Base-by-base conservation (phyloP, 2,888 invertebrate species). In the Drosophila rubida region DNA sequence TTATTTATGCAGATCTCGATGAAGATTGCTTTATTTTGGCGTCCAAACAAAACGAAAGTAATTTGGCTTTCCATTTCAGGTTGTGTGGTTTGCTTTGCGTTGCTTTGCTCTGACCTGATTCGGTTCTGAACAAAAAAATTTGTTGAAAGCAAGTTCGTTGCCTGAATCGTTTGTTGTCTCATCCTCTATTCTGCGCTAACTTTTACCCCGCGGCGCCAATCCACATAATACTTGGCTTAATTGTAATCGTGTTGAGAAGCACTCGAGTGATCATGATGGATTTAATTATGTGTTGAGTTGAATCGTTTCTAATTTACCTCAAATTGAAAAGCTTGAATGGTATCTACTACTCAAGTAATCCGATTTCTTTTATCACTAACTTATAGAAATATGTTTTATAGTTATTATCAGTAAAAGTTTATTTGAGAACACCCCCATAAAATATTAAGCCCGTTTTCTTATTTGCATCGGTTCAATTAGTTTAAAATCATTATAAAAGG, bases 51-150 rank as follows among this genome's bases (percentile, higher is more conserved):
- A 83, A 79, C 83, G 85, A 82, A 87, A 87, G 82, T 84, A 80
- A 75, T 73, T 78, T 68, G 80, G 84, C 82, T 82, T 82, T 82
- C 87, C 82, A 87, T 82, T 82, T 83, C 81, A 83, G 78, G 65
- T 68, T 59, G 49, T 72, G 41, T 51, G 59, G 27, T 51, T 41
- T 51, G 41, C 41, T 51, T 51, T 64, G 41, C 41, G 41, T 51
- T 64, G 53, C 54, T 42, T 44, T 48, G 50, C 51, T 44, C 54
- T 73, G 81, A 82, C 87, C 81, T 78, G 69, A 86, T 86, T 82
- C 55, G 53, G 22, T 46, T 74, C 60, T 46, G 39, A 46, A 63
- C 45, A 27, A 22, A 45, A 32, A 53, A 13, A 30, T 30, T 25
- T 22, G 44, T 69, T 57, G 27, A 51, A 58, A 61, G 58, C 70